Conservation (phyloP, 2,888 invertebrate species). For the Empis stercorea region DNA sequence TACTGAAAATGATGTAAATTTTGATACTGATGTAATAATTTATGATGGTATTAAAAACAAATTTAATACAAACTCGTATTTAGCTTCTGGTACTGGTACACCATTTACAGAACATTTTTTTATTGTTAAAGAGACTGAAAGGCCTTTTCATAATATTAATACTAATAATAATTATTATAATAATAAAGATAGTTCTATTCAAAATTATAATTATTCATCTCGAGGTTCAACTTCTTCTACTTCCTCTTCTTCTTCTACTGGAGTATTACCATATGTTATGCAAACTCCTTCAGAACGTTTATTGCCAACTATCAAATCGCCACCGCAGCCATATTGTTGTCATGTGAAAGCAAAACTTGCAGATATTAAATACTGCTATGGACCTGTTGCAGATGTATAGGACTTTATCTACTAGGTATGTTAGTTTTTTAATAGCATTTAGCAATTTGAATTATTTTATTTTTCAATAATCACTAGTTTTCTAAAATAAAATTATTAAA, state of each 20-base stretch:
- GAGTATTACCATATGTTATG: not conserved
- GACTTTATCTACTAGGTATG: slow-evolving; percentile 6
- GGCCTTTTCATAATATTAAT: not conserved
- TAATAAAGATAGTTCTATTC: not conserved
- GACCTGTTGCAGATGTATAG: slow-evolving; percentile 18
- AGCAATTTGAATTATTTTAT: too few relatives aligned
- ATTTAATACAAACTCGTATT: too few relatives aligned
- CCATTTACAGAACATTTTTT: slow-evolving; percentile 9
- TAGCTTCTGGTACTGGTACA: too few relatives aligned
- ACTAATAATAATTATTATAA: not conserved
- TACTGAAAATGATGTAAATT: too few relatives aligned
- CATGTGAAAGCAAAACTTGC: slow-evolving; percentile 17
- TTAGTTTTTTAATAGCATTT: too few relatives aligned
- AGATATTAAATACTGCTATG: slow-evolving; percentile 16
- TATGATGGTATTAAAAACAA: too few relatives aligned
- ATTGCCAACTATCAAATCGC: not conserved
- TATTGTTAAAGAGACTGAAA: slow-evolving; percentile 14
- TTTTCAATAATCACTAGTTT: too few relatives aligned
- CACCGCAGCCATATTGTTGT: slow-evolving; percentile 12
- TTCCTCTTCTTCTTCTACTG: not conserved
- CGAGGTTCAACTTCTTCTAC: not conserved
- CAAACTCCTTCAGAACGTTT: not conserved
- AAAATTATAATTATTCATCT: not conserved
- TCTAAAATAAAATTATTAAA: too few relatives aligned
- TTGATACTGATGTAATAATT: too few relatives aligned